phyloP scores from a whole-genome alignment of 2,797 vertebrate species.

The Gastrophryne carolinensis region DNA sequence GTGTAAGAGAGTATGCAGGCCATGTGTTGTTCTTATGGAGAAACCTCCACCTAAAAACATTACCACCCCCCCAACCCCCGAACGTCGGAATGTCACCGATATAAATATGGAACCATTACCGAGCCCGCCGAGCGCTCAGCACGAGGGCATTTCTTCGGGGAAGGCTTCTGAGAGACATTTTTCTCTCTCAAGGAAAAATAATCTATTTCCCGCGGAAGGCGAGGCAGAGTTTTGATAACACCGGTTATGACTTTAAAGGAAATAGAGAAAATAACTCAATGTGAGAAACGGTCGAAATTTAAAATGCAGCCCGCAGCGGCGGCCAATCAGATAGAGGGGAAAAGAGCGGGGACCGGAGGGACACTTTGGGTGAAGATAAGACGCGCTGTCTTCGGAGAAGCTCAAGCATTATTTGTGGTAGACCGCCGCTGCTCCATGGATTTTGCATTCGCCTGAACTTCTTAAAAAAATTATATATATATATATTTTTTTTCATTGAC shows the following conservation, averaged over 20 bases:
- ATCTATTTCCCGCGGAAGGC: background rate
- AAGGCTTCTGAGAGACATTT: background rate
- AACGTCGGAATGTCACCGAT: background rate
- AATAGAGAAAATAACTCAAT: slow-evolving; percentile 27
- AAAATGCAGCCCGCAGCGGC: background rate
- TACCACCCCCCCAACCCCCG: background rate
- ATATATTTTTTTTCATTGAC: slow-evolving; percentile 42
- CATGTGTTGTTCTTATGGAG: too few relatives aligned
- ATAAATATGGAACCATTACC: background rate
- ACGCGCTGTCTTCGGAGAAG: background rate
- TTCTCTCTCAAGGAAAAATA: background rate
- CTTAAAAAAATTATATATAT: slow-evolving; percentile 23
- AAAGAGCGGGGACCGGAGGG: slow-evolving; percentile 7
- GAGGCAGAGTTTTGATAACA: background rate
- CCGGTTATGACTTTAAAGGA: slow-evolving; percentile 20
- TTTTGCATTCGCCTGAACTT: slow-evolving; percentile 5
- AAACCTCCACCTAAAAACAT: too few relatives aligned
- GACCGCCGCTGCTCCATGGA: background rate
- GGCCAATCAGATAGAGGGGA: background rate
- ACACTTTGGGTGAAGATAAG: slow-evolving; percentile 11
- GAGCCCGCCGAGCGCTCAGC: background rate
- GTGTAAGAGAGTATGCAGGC: too few relatives aligned
- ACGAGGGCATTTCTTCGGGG: background rate
- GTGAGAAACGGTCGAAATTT: background rate
- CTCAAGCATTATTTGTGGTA: slow-evolving; percentile 5